A percentile compares a stretch with the other conserved stretches of the same genome.
phyloP scores from a whole-genome alignment of 2,113 vertebrate species.

The Rhynchopsitta pachyrhyncha region DNA sequence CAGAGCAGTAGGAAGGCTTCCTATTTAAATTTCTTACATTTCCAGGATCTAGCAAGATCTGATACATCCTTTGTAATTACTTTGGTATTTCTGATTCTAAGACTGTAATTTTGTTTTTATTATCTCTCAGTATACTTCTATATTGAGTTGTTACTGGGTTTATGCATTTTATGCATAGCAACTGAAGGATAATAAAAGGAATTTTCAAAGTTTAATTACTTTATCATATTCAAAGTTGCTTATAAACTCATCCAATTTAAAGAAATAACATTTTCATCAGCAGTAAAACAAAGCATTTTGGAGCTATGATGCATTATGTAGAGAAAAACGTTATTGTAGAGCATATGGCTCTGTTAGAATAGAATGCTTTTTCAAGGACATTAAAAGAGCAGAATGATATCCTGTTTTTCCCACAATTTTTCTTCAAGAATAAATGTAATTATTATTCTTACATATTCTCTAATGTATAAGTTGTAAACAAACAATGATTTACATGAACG shows the following conservation, averaged over 20 bases:
- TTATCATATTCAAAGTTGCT: not conserved
- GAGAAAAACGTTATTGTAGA: not conserved
- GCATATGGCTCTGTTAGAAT: conserved; percentile 9
- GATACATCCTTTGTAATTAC: not conserved
- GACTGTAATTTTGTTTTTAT: not conserved
- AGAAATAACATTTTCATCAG: not conserved
- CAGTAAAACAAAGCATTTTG: not conserved
- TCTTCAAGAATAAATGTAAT: conserved; percentile 27
- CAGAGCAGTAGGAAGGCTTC: not conserved
- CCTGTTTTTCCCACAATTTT: not conserved
- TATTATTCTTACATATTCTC: conserved; percentile 10
- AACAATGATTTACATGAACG: conserved; percentile 18
- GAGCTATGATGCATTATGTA: not conserved
- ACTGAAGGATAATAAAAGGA: not conserved
- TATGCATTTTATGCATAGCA: not conserved
- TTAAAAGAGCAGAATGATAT: not conserved
- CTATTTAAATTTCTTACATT: not conserved
- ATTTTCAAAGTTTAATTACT: conserved; percentile 23
- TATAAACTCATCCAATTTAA: not conserved
- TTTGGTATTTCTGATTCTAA: not conserved
- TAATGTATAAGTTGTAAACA: conserved; percentile 7
- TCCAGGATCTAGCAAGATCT: not conserved
- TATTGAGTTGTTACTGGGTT: not conserved
- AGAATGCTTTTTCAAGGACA: not conserved
- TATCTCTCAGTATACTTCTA: not conserved